These are phyloP conservation scores for Vesta saturnalis DNA, from an alignment of 2,888 invertebrate genomes.

Conservation along the genomic window DNA sequence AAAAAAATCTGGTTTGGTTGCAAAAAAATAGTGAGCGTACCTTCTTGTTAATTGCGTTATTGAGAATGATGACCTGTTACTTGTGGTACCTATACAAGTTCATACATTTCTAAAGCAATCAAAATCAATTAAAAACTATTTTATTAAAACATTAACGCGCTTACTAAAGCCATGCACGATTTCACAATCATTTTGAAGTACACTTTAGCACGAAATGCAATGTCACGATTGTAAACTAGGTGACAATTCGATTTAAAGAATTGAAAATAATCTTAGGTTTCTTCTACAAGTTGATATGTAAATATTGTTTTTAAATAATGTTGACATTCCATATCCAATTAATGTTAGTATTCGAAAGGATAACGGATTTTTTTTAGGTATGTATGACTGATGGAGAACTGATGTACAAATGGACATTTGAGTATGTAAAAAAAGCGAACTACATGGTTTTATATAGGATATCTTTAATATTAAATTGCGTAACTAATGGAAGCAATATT, in stretches of 20 bases:
- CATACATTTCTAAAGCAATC: conserved; percentile 23
- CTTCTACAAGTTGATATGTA: background rate
- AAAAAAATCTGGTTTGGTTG: background rate
- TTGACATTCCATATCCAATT: background rate
- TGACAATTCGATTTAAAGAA: background rate
- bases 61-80: background rate
- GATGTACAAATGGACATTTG: background rate
- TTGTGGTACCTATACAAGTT: conserved; percentile 4
- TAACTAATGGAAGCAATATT: background rate
- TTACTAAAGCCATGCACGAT: conserved; percentile 38
- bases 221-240: conserved; percentile 35
- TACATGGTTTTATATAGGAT: background rate
- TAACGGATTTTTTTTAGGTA: background rate
- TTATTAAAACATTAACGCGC: conserved; percentile 39
- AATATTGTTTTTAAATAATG: background rate
- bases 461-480: background rate
- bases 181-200: conserved; percentile 38
- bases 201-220: conserved; percentile 38
- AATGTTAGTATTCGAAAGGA: background rate
- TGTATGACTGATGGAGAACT: background rate
- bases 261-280: background rate
- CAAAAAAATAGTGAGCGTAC: background rate
- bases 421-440: background rate
- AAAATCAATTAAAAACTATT: conserved; percentile 38
- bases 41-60: background rate